These are phyloP conservation scores for Polypterus senegalus DNA, from an alignment of 2,113 vertebrate genomes.

Conservation along the genomic window DNA sequence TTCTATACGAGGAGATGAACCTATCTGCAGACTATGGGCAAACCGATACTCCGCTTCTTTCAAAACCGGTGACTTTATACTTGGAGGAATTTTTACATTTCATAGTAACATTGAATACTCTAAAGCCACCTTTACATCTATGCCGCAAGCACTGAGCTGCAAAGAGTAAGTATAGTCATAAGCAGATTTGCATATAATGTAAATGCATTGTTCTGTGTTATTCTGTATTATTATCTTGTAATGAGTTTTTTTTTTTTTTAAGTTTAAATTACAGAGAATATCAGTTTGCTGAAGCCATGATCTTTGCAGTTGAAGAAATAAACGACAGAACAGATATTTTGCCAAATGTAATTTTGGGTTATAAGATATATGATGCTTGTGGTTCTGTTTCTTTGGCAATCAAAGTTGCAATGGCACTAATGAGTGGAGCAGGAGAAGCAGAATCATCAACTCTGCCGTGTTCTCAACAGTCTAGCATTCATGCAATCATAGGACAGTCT, in stretches of 20 bases:
- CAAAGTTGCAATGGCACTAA: conserved; percentile 26
- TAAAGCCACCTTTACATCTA: conserved; percentile 30
- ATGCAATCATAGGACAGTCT: conserved; percentile 33
- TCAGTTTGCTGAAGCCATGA: conserved; percentile 37
- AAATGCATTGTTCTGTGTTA: background rate
- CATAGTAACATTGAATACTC: conserved; percentile 37
- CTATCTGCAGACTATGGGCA: conserved; percentile 33
- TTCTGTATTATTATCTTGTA: background rate
- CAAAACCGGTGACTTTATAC: conserved; percentile 39
- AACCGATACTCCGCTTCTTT: conserved; percentile 39
- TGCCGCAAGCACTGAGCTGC: conserved; percentile 32
- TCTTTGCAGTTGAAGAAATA: conserved; percentile 37
- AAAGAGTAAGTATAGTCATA: conserved; percentile 34
- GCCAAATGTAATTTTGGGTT: conserved; percentile 32
- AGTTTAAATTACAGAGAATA: conserved; percentile 37
- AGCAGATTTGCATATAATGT: background rate
- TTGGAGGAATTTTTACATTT: conserved; percentile 51
- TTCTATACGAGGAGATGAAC: conserved; percentile 3
- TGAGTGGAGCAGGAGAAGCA: conserved; percentile 21
- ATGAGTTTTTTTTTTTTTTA: background rate
- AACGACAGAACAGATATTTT: conserved; percentile 30
- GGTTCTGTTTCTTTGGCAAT: conserved; percentile 27
- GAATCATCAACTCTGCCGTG: conserved; percentile 23
- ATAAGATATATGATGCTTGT: conserved; percentile 37
- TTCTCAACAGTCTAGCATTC: conserved; percentile 19